Base-by-base conservation (phyloP, 2,113 vertebrate species). In the Capreolus pygargus region DNA sequence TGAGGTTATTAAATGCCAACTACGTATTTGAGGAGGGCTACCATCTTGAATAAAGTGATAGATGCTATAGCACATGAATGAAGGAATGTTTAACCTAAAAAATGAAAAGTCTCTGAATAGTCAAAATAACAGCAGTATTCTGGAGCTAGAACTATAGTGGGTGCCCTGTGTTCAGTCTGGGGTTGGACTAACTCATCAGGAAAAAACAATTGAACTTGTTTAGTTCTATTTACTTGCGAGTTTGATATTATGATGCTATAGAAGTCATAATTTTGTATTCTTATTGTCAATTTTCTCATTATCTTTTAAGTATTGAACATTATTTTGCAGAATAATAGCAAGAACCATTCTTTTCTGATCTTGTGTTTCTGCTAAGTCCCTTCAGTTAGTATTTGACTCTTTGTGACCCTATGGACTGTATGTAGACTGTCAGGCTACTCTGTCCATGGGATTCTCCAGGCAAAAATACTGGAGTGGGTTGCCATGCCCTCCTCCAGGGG, bases 71-170 rank as follows among this genome's bases (percentile, higher is more conserved):
- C 1, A n/a, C 64, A 70, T 50, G 27, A 91, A 64, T 52, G 13
- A 92, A 83, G 64, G n/a, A 70, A 84, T 23, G 21, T 30, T 86
- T 94, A 76, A 76, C 74, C 21, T 78, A 55, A 94, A 96, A 83
- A 82, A 30, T 30, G 36, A 13, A 28, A 67, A 61, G 16, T 10
- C 28, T 50, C 58, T 67, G 47, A 57, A 52, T 76, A 54, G 6
- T 94, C 43, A 74, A 14, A 28, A 23, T 64, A 50, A 61, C 36
- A 50, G 67, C 39, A 13, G 6, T 54, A 2, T 78, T 21, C 84
- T 33, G 23, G 7, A 14, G 8, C 1, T 81, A 3, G 10, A 14
- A 19, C 2, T 81, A 5, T 15, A 7, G 3, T 11, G 33, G 33
- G 15, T 39, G 6, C 64, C 12, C 14, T 67, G 1, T 39, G 13